These are phyloP conservation scores for Rhincodon typus DNA, from an alignment of 2,797 vertebrate species.

Conservation along the genomic window DNA sequence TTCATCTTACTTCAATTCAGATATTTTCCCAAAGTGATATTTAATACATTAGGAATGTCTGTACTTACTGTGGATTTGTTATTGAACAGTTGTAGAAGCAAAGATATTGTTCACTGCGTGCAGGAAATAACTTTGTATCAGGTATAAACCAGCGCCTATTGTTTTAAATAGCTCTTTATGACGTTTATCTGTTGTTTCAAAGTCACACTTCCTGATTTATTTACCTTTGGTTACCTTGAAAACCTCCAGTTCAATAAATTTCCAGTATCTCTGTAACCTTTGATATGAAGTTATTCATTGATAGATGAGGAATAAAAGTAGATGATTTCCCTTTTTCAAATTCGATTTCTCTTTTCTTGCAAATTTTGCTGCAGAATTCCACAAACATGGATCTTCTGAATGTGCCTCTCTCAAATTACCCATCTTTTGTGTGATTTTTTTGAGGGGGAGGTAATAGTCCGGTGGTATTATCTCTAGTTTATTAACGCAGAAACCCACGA, in stretches of 20 bases:
- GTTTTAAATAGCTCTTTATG: not conserved
- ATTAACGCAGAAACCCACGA: too few species aligned
- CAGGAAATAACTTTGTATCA: not conserved
- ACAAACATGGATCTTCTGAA: not conserved
- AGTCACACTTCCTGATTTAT: not conserved
- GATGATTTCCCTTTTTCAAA: not conserved
- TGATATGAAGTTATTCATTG: not conserved
- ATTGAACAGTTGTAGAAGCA: not conserved
- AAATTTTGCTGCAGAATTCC: not conserved
- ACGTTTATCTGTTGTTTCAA: constrained; percentile 12
- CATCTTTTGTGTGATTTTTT: not conserved
- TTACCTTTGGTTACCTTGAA: too few species aligned
- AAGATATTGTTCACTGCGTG: not conserved
- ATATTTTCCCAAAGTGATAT: not conserved
- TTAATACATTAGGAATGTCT: not conserved
- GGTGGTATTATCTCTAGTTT: too few species aligned
- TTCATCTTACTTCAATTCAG: not conserved
- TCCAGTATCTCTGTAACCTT: not conserved
- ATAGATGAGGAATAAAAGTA: not conserved
- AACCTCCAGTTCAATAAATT: not conserved
- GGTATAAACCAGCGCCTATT: not conserved
- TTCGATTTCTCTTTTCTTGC: not conserved
- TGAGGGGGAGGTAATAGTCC: too few species aligned
- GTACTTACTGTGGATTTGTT: not conserved
- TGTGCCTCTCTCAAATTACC: not conserved